These are phyloP conservation scores for Hypotaenidia philippensis DNA, from an alignment of 2,797 vertebrate genomes.

Conservation along the genomic window DNA sequence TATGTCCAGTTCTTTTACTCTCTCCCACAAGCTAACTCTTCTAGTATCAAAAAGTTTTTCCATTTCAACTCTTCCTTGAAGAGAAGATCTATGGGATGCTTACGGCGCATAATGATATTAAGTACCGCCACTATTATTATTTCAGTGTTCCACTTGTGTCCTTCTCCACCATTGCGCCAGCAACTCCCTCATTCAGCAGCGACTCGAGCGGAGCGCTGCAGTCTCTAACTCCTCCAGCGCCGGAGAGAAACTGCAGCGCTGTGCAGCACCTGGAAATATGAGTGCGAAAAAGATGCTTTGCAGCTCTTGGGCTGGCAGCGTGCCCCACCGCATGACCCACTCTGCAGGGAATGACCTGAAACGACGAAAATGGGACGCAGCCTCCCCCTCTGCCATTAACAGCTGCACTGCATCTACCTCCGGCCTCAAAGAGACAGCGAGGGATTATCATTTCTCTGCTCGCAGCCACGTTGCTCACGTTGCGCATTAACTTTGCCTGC, in stretches of 20 bases:
- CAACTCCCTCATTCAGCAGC: background rate
- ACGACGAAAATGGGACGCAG: background rate
- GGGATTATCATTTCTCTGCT: background rate
- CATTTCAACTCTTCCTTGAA: background rate
- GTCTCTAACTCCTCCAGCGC: background rate
- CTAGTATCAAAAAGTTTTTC: background rate
- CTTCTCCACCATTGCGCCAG: background rate
- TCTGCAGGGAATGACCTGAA: constrained; percentile 3
- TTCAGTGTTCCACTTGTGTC: background rate
- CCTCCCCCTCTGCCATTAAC: background rate
- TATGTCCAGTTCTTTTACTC: background rate
- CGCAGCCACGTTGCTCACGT: background rate
- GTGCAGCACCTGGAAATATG: constrained; percentile 1
- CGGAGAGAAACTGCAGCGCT: constrained; percentile 27
- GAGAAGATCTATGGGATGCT: background rate
- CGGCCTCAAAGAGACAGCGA: background rate
- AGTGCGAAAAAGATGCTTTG: constrained; percentile 5
- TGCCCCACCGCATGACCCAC: background rate
- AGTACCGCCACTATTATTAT: background rate
- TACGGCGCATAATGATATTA: background rate
- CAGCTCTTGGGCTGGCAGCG: constrained; percentile 24
- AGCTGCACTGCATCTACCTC: background rate
- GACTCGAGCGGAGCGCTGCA: background rate
- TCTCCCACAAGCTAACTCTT: background rate
- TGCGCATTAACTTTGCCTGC: background rate